Evolutionary conservation across 2,888 invertebrate genomes (phyloP), one percentile per base, ranked within the genome.

Genomic region (Ornithoptera priamus): DNA sequence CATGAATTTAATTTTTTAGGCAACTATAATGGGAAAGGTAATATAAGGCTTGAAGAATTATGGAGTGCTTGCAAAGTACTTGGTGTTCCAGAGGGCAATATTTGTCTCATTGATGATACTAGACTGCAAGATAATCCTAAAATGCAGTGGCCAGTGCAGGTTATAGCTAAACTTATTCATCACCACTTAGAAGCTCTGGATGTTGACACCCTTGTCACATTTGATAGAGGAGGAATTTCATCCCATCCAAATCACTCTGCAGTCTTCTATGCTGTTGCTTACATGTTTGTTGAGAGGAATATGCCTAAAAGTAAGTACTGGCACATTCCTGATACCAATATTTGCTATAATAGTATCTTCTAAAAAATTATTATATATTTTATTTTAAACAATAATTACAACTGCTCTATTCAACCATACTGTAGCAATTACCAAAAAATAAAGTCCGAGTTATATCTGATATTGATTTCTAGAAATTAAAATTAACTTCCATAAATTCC

Each of bases 141-240:
- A 75, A 90, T 93, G n/a, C 93, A 94, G 71, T 99, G 98, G 98
- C 83, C 95, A 93, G 82, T 93, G 3, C 84, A 87, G 0, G 86
- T 92, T 5, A 78, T 92, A 70, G 88, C 92, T n/a, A 90, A 91
- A 70, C 75, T 92, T 64, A 82, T 92, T 71, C 85, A 87, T 46
- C 89, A 90, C 73, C 94, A 96, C 71, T 88, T 97, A 57, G 96
- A 96, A 85, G 93, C 94, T 70, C 93, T 96, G 78, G 95, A 95
- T 78, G 96, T 97, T 80, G 96, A 97, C 81, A 96, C 96, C 2
- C 93, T 99, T 67, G 94, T 99, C 68, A 98, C 99, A 20, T 99
- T 99, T 93, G 99, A 99, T 89, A 95, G 96, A 80, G 94, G 96
- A 82, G 99, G 99, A 65, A 96, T 99, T 8, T 99, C 98, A 77